These are phyloP conservation scores for Diachasma alloeum DNA, from an alignment of 1,140 invertebrate genomes.

Conservation along the genomic window DNA sequence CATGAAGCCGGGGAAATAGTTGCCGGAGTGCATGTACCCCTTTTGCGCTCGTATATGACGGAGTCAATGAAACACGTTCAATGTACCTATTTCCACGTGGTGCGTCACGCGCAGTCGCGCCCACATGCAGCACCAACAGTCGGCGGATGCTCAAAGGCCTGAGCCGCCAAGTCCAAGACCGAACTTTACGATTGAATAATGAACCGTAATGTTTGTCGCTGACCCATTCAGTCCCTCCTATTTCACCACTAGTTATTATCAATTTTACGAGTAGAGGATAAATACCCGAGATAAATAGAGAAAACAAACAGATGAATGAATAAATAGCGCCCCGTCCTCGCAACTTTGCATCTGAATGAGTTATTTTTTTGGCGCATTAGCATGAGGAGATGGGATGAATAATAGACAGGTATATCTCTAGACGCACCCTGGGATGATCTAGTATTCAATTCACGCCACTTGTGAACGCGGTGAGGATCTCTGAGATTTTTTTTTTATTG, in stretches of 20 bases:
- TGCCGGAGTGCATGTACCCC: not conserved
- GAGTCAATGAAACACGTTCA: conserved; percentile 10
- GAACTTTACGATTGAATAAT: conserved; percentile 37
- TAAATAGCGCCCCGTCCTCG: not conserved
- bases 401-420: not conserved
- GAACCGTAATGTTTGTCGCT: conserved; percentile 37
- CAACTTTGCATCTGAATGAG: not conserved
- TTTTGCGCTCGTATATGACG: not conserved
- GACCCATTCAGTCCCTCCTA: conserved; percentile 10
- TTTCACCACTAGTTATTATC: not conserved
- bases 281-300: not conserved
- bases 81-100: conserved; percentile 7
- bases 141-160: not conserved
- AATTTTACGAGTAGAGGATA: not conserved
- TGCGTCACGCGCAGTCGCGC: not conserved
- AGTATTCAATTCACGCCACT: not conserved
- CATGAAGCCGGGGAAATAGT: not conserved
- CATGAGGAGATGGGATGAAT: not conserved
- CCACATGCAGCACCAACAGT: not conserved
- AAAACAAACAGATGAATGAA: not conserved
- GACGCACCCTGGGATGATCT: not conserved
- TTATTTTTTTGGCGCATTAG: not conserved
- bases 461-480: too few species aligned
- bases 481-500: too few species aligned
- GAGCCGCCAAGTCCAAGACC: not conserved